Evolutionary conservation across 2,113 vertebrate species (phyloP).

Genomic region (Tachycineta bicolor): DNA sequence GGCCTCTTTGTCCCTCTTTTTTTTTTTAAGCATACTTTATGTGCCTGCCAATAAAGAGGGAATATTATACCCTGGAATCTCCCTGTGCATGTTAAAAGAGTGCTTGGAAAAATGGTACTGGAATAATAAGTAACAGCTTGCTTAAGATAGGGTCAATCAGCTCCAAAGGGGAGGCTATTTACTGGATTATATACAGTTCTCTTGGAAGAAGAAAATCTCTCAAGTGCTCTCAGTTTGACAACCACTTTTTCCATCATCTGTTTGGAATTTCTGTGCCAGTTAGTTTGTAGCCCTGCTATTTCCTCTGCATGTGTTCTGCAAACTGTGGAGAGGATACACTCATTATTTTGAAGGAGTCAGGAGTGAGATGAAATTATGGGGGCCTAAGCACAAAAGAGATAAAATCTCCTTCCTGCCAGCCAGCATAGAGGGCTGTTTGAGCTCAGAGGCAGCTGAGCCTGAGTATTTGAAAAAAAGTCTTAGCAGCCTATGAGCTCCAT

Average conservation of each 20-base stretch:
- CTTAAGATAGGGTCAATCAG: constrained; percentile 34
- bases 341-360: constrained; percentile 79
- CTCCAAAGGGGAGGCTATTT: constrained; percentile 55
- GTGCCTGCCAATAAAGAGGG: constrained; percentile 47
- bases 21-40: constrained; percentile 39
- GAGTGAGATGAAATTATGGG: constrained; percentile 84
- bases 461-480: constrained; percentile 70
- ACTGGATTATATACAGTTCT: constrained; percentile 52
- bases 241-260: constrained; percentile 80
- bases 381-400: constrained; percentile 75
- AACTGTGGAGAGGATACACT: constrained; percentile 64
- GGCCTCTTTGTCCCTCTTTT: background rate
- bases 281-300: constrained; percentile 78
- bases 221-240: constrained; percentile 68
- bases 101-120: constrained; percentile 37
- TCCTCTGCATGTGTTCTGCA: constrained; percentile 81
- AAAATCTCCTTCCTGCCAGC: constrained; percentile 75
- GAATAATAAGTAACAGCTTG: constrained; percentile 58
- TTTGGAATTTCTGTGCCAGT: constrained; percentile 82
- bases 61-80: constrained; percentile 56
- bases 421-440: constrained; percentile 79
- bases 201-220: constrained; percentile 62
- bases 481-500: constrained; percentile 77
- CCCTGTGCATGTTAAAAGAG: background rate
- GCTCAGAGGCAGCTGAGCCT: constrained; percentile 68